Conservation (phyloP, 2,113 vertebrate species). For the Cheilinus undulatus region DNA sequence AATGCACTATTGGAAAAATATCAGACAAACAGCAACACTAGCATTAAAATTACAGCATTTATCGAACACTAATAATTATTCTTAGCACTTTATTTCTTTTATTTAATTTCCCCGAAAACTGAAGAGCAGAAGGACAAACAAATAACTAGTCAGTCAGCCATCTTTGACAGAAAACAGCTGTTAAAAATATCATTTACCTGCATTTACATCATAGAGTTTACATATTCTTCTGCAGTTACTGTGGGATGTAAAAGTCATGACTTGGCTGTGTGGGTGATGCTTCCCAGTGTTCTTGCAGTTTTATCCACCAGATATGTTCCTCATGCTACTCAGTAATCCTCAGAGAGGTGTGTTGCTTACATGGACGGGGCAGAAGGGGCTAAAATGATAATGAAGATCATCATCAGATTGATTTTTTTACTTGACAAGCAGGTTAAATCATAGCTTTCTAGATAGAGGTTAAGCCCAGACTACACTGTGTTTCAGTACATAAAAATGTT, state of each 20-base stretch:
- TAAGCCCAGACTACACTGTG: not conserved
- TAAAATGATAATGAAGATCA: conserved; percentile 72
- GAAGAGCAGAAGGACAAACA: conserved; percentile 16
- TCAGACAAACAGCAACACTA: conserved; percentile 13
- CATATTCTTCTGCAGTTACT: not conserved
- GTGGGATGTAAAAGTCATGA: not conserved
- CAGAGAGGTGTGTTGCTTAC: conserved; percentile 84
- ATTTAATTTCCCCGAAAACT: conserved; percentile 50
- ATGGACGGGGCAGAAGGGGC: conserved; percentile 85
- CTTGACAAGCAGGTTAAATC: too few species aligned
- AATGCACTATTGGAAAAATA: conserved; percentile 4
- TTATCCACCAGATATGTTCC: not conserved
- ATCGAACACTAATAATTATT: conserved; percentile 11
- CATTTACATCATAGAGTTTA: not conserved
- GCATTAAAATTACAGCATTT: conserved; percentile 21
- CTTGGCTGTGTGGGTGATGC: not conserved
- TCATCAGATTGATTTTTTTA: conserved; percentile 1
- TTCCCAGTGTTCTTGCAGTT: not conserved
- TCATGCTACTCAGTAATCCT: conserved; percentile 78
- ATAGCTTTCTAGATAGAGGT: not conserved
- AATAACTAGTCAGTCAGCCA: not conserved
- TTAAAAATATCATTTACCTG: not conserved
- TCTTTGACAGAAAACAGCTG: conserved; percentile 16
- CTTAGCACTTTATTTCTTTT: conserved; percentile 57
- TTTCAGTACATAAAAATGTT: not conserved